Evolutionary conservation across 2,113 vertebrate genomes (phyloP), one percentile per base, ranked within the genome.

Genomic region (Oriolus oriolus): DNA sequence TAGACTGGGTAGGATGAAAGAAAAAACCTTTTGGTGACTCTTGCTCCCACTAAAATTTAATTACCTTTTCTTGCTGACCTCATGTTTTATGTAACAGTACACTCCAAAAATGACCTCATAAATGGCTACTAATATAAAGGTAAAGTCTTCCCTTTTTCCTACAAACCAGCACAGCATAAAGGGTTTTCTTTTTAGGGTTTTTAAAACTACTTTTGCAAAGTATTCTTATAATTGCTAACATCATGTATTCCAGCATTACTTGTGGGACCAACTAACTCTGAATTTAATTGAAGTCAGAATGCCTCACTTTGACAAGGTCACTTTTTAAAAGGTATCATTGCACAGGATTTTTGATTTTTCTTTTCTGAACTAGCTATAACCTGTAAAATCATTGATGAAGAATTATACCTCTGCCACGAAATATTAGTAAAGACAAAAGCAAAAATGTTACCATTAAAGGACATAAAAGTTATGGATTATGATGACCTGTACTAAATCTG

Each of bases 11-110:
- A 97, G 87, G 96, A 98, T 97, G 95, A 98, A 98, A 98, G 97
- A 88, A 97, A 97, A 97, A 98, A 96, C 97, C 94, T 98, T 97
- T 96, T 94, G 96, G 97, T 98, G 98, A 98, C 98, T 98, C 97
- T 97, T 98, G 97, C 97, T 98, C 97, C 96, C 96, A 96, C 97
- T 98, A 98, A 98, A 98, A 98, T 98, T 98, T 98, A 98, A 98
- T 98, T 98, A 98, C 96, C 93, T 96, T 97, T 97, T 93, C 95
- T 97, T 98, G 97, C 95, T 98, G 97, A 98, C 97, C 97, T 98
- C 96, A 96, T 98, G 95, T 98, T 98, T 98, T 98, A 98, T 98
- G 96, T 97, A 98, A 97, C 74, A 96, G 92, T 97, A 97, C 96
- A 97, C 97, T 98, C 94, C 78, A 96, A 97, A 98, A 97, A 97